Evolutionary conservation across 2,888 invertebrate species (phyloP).

Genomic region (Mesorhabditis sp.): DNA sequence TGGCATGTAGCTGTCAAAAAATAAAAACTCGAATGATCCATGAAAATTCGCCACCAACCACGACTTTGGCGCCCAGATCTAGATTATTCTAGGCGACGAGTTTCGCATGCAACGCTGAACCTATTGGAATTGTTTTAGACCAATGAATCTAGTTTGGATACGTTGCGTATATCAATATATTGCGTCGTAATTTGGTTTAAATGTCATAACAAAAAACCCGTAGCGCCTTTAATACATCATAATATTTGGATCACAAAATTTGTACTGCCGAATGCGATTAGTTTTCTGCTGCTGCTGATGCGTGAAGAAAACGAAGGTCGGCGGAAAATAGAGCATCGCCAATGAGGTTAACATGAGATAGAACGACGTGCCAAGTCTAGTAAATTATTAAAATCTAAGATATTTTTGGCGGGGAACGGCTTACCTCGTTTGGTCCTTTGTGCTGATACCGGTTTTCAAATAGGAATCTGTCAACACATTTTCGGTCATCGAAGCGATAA

Average conservation of each 20-base stretch:
- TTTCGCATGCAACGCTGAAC: too few species aligned
- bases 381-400: neutral
- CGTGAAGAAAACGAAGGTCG: neutral
- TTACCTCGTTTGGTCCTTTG: slow-evolving; percentile 1
- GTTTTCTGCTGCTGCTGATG: slow-evolving; percentile 4
- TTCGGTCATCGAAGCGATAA: neutral
- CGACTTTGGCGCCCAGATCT: too few species aligned
- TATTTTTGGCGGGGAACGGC: neutral
- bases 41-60: too few species aligned
- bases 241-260: neutral
- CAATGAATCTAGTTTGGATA: too few species aligned
- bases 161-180: too few species aligned
- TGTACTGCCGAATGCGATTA: neutral
- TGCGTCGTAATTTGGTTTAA: too few species aligned
- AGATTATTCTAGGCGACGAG: too few species aligned
- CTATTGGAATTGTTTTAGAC: too few species aligned
- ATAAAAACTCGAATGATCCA: too few species aligned
- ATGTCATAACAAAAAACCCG: too few species aligned
- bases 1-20: too few species aligned
- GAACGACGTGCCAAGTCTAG: slow-evolving; percentile 5
- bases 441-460: neutral
- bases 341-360: neutral
- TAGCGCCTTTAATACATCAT: neutral
- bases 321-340: neutral
- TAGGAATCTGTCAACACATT: neutral